Evolutionary conservation across 2,797 vertebrate genomes (phyloP), one percentile per base, ranked within the genome.

Genomic region (Dipus sagitta): DNA sequence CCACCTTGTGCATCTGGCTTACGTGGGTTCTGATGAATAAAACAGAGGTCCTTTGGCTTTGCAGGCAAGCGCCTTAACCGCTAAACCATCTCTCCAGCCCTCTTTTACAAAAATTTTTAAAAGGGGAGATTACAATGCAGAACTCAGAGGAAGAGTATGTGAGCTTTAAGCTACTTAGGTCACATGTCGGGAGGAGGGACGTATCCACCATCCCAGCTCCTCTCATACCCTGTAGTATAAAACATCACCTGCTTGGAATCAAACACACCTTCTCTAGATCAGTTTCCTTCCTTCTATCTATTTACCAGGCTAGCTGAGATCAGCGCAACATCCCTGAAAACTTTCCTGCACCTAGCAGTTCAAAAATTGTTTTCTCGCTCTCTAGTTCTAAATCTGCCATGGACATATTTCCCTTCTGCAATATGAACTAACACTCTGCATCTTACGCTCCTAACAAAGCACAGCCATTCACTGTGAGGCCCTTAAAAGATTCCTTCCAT

Each of bases 221-320:
- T 71, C 9, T 47, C 58, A 67, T 2, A 3, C n/a, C 60, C 75
- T 68, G 47, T 17, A 90, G 32, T 68, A 42, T 8, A 80, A 5
- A 75, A 30, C 90, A 92, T 72, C 64, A 32, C 70, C 76, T 74
- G 65, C 86, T 18, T 68, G 15, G 23, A 90, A 38, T 90, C 79
- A 88, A 87, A 92, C 38, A 47, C 54, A 86, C 54, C 65, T 85
- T 71, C 89, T 90, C 75, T 65, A 93, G 54, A 96, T 26, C 60
- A 34, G 58, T 86, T 95, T 96, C 89, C 91, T 97, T 94, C 94
- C 68, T 91, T 84, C 79, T 75, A 70, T 75, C 84, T 90, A 96
- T 28, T 95, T 78, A 79, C 13, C 75, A 82, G 72, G 34, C 54
- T 64, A 81, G 8, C 54, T 21, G 8, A 87, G 62, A 92, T 84